Evolutionary conservation across 2,113 vertebrate genomes (phyloP), one percentile per base, ranked within the genome.

Genomic region (Peromyscus maniculatus): DNA sequence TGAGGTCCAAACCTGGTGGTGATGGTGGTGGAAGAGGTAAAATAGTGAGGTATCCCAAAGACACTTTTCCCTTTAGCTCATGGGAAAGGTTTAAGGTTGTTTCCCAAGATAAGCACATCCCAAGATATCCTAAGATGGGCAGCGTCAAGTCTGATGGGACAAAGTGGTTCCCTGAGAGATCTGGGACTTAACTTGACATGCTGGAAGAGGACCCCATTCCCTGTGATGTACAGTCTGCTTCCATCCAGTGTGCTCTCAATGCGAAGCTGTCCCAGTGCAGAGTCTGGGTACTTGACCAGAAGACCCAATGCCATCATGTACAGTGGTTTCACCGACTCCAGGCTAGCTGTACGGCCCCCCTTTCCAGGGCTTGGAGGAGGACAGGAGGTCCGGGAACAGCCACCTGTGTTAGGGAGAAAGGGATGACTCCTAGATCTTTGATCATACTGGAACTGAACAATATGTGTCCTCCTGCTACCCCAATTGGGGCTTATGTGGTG

Each of bases 201-300:
- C 91, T 98, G 98, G 87, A 99, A 99, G 67, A 98, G 98, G 64
- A 98, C 95, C 16, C 98, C 98, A 0, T 98, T 97, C 6, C 98
- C 98, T 0, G 97, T 98, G 94, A 99, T 97, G 93, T 98, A 98
- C 52, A 98, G 96, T 89, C 94, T 94, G 66, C 97, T 99, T 78
- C 98, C 97, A 7, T 98, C 98, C 88, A 99, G 80, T 0, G 98
- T 97, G 66, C 98, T 98, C 93, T 98, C 97, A 6, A 99, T 94
- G 62, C 67, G 94, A 43, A 99, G 98, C 97, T 99, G 98, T 55
- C 98, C 98, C 86, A 98, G 92, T 0, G 98, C 97, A 0, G 98
- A 99, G 91, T 99, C 98, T 0, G 98, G 98, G 82, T 98, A 98
- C 88, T 97, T 98, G 82, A 98, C 98, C 52, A 99, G 96, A 77